phyloP scores from a whole-genome alignment of 2,113 vertebrate species.

The Prunella fulvescens region DNA sequence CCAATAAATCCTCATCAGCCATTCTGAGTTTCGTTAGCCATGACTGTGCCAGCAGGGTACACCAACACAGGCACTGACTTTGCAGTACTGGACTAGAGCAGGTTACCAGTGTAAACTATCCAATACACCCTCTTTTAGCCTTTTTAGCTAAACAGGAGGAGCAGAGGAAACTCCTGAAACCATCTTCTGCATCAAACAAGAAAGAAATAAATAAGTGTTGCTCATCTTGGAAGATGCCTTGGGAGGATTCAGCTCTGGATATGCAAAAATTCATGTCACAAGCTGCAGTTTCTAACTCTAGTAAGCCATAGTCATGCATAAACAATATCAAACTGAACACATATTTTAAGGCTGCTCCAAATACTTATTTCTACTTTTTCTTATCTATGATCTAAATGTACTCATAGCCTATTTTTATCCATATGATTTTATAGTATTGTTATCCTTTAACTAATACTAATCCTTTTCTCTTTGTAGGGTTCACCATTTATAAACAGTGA shows the following conservation, averaged over 20 bases:
- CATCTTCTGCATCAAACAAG: background rate
- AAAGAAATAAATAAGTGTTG: background rate
- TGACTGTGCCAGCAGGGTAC: background rate
- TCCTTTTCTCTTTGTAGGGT: background rate
- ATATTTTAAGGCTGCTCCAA: background rate
- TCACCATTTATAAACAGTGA: background rate
- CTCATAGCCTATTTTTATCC: background rate
- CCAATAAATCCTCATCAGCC: background rate
- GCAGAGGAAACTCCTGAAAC: background rate
- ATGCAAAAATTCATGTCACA: background rate
- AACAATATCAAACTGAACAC: background rate
- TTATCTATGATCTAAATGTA: background rate
- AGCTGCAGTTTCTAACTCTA: background rate
- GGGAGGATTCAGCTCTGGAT: background rate
- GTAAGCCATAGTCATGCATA: background rate
- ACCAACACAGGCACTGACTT: background rate
- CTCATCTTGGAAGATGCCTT: background rate
- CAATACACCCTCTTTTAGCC: fast-evolving
- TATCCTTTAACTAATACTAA: background rate
- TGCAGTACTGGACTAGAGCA: background rate
- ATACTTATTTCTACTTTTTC: background rate
- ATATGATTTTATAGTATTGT: background rate
- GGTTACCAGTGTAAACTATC: background rate
- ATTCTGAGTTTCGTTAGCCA: background rate
- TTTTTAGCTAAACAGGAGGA: background rate